Evolutionary conservation across 1,140 invertebrate species (phyloP).

Genomic region (Drosophila tani): DNA sequence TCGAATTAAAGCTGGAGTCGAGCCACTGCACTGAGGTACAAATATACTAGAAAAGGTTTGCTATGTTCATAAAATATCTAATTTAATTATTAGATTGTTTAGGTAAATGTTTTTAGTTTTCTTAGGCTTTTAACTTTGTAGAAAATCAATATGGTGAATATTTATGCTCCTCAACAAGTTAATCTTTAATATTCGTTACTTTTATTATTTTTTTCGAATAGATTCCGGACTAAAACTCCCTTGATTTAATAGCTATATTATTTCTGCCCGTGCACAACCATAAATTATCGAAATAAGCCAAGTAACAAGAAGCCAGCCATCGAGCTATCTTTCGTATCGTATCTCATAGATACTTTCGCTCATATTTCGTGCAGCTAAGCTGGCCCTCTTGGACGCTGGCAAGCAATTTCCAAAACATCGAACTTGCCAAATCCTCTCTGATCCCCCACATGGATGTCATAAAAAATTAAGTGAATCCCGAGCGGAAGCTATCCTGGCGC

Average conservation of each 20-base stretch:
- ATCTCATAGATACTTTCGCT: conserved; percentile 73
- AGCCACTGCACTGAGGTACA: not conserved
- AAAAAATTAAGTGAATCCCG: conserved; percentile 70
- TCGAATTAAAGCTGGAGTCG: conserved; percentile 12
- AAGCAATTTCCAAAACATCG: conserved; percentile 60
- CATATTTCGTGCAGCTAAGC: conserved; percentile 72
- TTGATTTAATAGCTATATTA: conserved; percentile 12
- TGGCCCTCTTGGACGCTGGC: conserved; percentile 21
- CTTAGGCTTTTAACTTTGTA: not conserved
- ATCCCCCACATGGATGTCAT: conserved; percentile 81
- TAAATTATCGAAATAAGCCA: conserved; percentile 74
- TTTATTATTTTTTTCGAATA: too few relatives aligned
- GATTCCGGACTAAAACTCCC: not conserved
- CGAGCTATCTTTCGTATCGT: conserved; percentile 26
- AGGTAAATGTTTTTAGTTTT: not conserved
- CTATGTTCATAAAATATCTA: not conserved
- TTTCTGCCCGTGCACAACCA: conserved; percentile 20
- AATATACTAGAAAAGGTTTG: not conserved
- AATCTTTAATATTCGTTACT: too few relatives aligned
- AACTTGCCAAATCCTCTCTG: conserved; percentile 74
- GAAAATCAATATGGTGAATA: too few relatives aligned
- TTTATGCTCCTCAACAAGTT: too few relatives aligned
- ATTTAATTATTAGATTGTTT: not conserved
- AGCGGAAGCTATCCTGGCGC: conserved; percentile 15
- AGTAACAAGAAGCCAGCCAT: conserved; percentile 4